phyloP scores from a whole-genome alignment of 2,113 vertebrate species.

The Leptodactylus fuscus region DNA sequence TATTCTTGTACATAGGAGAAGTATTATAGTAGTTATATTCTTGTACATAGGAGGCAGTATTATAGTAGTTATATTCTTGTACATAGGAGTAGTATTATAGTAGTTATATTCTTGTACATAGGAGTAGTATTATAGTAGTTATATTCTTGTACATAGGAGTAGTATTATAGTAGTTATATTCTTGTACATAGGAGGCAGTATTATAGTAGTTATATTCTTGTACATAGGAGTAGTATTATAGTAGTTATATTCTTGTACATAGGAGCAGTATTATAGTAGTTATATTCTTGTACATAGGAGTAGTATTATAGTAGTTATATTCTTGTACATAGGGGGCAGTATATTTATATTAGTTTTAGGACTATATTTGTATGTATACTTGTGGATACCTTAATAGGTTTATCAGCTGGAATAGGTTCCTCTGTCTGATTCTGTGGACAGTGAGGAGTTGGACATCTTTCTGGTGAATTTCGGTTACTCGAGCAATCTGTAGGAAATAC shows the following conservation, averaged over 20 bases:
- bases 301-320: too few relatives aligned
- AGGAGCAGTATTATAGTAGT: too few relatives aligned
- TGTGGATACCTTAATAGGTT: constrained; percentile 25
- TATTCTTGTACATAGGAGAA: background rate
- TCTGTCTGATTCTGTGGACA: background rate
- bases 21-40: background rate
- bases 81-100: background rate
- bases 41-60: background rate
- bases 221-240: too few relatives aligned
- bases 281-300: too few relatives aligned
- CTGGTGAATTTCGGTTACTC: constrained; percentile 29
- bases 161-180: background rate
- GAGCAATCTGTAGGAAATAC: constrained; percentile 9
- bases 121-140: background rate
- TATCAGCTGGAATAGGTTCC: background rate
- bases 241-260: too few relatives aligned
- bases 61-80: too few relatives aligned
- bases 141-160: background rate
- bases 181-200: background rate
- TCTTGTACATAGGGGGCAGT: too few relatives aligned
- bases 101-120: background rate
- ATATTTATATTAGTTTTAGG: too few relatives aligned
- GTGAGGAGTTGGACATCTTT: background rate
- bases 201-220: too few relatives aligned
- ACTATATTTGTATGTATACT: too few relatives aligned